Evolutionary conservation across 2,888 invertebrate genomes (phyloP).

Genomic region (Agrilus mali): DNA sequence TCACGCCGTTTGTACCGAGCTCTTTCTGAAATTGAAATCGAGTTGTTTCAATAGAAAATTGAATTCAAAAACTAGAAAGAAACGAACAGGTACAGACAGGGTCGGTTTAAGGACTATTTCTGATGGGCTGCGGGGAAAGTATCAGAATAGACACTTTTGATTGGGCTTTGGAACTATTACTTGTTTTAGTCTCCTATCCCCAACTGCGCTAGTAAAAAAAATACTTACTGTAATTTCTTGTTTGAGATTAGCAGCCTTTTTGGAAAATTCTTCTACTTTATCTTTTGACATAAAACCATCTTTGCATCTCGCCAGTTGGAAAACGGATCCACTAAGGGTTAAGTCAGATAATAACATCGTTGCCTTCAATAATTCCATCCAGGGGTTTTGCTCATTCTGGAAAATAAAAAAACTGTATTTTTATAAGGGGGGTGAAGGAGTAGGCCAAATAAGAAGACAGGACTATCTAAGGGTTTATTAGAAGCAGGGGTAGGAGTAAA

Average conservation of each 20-base stretch:
- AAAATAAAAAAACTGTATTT: conserved; percentile 11
- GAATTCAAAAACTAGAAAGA: too few species aligned
- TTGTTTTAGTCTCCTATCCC: too few species aligned
- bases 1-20: conserved; percentile 57
- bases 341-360: conserved; percentile 29
- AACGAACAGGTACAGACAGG: too few species aligned
- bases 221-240: conserved; percentile 32
- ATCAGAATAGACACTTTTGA: too few species aligned
- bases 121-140: too few species aligned
- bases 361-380: conserved; percentile 26
- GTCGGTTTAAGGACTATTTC: too few species aligned
- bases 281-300: conserved; percentile 9
- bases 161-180: too few species aligned
- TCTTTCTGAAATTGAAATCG: conserved; percentile 32
- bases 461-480: too few species aligned
- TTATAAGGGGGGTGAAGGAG: too few species aligned
- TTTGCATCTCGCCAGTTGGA: conserved; percentile 2
- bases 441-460: too few species aligned
- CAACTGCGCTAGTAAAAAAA: not conserved
- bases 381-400: conserved; percentile 22
- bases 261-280: conserved; percentile 5
- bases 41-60: not conserved
- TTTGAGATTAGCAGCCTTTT: conserved; percentile 5
- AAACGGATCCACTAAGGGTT: conserved; percentile 21
- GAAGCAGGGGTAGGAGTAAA: too few species aligned